A percentile compares a stretch with the other conserved stretches of the same genome.
phyloP scores from a whole-genome alignment of 2,797 vertebrate genomes.

The Phataginus tetradactyla region DNA sequence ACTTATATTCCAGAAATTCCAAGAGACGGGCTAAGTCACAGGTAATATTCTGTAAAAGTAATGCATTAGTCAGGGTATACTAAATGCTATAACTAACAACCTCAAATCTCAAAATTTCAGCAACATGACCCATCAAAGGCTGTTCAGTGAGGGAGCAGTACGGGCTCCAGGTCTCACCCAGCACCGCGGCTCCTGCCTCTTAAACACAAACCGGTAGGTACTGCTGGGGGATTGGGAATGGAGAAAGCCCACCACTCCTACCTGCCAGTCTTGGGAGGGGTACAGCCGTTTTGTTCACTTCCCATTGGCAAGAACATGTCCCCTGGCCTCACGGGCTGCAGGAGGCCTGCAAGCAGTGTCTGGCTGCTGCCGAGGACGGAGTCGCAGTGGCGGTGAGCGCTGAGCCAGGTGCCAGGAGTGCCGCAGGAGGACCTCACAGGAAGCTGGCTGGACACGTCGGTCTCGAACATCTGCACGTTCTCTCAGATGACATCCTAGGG shows the following conservation, averaged over 20 bases:
- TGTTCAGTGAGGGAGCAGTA: neutral
- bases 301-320: neutral
- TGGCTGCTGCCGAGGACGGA: neutral
- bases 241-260: neutral
- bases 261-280: neutral
- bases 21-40: neutral
- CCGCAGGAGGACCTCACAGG: neutral
- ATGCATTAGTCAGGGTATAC: neutral
- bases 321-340: neutral
- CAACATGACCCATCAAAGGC: constrained; percentile 11
- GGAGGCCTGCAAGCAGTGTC: neutral
- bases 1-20: neutral
- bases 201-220: neutral
- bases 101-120: constrained; percentile 15
- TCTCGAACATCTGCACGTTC: neutral
- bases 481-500: constrained; percentile 22
- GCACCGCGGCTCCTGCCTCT: neutral
- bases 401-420: neutral
- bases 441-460: constrained; percentile 2
- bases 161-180: neutral
- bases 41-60: neutral
- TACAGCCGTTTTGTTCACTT: neutral
- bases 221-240: neutral
- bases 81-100: neutral
- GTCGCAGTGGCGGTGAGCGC: neutral